These are phyloP conservation scores for Steromphala cineraria DNA, from an alignment of 2,888 invertebrate species.

Conservation along the genomic window DNA sequence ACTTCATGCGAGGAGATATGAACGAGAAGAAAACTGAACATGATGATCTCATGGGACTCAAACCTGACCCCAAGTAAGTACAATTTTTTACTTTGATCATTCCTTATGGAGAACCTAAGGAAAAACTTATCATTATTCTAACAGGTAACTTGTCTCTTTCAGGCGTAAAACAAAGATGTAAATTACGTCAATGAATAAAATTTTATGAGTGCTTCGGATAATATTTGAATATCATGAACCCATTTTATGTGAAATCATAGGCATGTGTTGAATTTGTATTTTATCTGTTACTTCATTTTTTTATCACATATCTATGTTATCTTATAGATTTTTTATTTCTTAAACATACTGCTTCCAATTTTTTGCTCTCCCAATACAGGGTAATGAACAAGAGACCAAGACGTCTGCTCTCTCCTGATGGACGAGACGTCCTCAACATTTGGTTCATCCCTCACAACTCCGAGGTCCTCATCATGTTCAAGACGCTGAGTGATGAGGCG, in stretches of 20 bases:
- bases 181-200: not conserved
- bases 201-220: not conserved
- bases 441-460: conserved; percentile 75
- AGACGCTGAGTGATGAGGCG: conserved; percentile 62
- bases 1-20: conserved; percentile 72
- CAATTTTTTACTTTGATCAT: too few relatives aligned
- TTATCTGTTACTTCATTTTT: not conserved
- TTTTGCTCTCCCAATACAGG: conserved; percentile 43
- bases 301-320: too few relatives aligned
- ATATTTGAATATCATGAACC: not conserved
- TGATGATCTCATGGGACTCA: conserved; percentile 60
- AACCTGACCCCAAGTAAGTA: conserved; percentile 68
- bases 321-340: too few relatives aligned
- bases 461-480: conserved; percentile 71
- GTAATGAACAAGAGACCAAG: conserved; percentile 67
- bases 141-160: not conserved
- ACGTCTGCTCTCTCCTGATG: conserved; percentile 68
- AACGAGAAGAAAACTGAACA: conserved; percentile 65
- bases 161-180: too few relatives aligned
- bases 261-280: not conserved
- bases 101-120: too few relatives aligned
- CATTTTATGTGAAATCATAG: not conserved
- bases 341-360: too few relatives aligned
- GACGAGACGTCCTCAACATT: conserved; percentile 70
- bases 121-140: too few relatives aligned